Conservation (phyloP, 92 coral and sea anemone genomes). For the Desmophyllum pertusum region DNA sequence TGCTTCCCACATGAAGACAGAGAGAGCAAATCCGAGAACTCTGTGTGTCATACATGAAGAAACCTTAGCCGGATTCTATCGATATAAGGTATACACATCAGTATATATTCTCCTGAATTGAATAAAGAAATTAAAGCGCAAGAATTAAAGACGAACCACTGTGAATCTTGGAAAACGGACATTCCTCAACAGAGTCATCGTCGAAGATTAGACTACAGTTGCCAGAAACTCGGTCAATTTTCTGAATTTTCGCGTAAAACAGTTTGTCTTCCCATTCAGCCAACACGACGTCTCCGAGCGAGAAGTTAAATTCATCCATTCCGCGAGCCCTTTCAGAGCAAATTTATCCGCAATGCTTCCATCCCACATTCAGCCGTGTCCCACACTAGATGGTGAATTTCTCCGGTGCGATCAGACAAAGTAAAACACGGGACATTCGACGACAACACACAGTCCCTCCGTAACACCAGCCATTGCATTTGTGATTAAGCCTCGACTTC, state of each 20-base stretch:
- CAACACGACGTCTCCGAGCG: slow-evolving; percentile 94
- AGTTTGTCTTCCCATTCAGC: slow-evolving; percentile 99
- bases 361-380: slow-evolving; percentile 47
- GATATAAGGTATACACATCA: neutral
- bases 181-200: slow-evolving; percentile 98
- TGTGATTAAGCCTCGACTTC: slow-evolving; percentile 85
- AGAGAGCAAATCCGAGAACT: slow-evolving; percentile 24
- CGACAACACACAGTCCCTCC: slow-evolving; percentile 41
- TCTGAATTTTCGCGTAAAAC: slow-evolving; percentile 98
- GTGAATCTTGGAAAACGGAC: slow-evolving; percentile 99
- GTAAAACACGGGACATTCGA: slow-evolving; percentile 52
- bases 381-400: slow-evolving; percentile 33
- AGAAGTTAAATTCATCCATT: slow-evolving; percentile 93
- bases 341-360: slow-evolving; percentile 51
- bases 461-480: slow-evolving; percentile 46
- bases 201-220: slow-evolving; percentile 94
- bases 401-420: slow-evolving; percentile 31
- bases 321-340: slow-evolving; percentile 80
- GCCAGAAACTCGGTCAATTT: slow-evolving; percentile 78
- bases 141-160: slow-evolving; percentile 94
- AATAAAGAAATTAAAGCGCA: slow-evolving; percentile 73
- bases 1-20: slow-evolving; percentile 45
- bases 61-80: slow-evolving; percentile 8
- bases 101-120: slow-evolving; percentile 46
- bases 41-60: slow-evolving; percentile 38